A percentile compares a stretch with the other conserved stretches of the same genome.
phyloP scores from a whole-genome alignment of 2,888 invertebrate species.

The Diploptera punctata region DNA sequence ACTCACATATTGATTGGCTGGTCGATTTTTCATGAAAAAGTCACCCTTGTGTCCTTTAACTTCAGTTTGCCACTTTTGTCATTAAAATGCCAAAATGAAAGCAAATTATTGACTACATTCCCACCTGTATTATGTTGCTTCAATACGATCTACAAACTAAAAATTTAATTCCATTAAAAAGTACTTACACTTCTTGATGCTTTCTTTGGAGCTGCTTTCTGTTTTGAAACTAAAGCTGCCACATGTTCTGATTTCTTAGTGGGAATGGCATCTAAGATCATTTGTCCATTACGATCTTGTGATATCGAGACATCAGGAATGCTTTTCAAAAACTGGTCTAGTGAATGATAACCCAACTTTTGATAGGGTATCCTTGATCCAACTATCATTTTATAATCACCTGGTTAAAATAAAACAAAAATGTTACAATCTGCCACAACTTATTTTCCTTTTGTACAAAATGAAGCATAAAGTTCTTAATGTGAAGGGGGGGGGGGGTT shows the following conservation, averaged over 20 bases:
- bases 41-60: no score
- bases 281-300: constrained; percentile 60
- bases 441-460: not conserved
- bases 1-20: no score
- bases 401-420: constrained; percentile 49
- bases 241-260: constrained; percentile 67
- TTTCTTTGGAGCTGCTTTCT: constrained; percentile 49
- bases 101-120: not conserved
- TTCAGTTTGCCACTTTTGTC: no score
- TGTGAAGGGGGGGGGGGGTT: no score
- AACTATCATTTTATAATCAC: constrained; percentile 68
- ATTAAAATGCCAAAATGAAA: not conserved
- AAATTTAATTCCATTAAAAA: no score
- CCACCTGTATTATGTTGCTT: not conserved
- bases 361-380: constrained; percentile 68
- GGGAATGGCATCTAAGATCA: constrained; percentile 63
- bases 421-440: not conserved
- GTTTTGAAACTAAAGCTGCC: constrained; percentile 53
- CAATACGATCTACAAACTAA: no score
- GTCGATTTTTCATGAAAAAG: no score
- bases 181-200: constrained; percentile 35
- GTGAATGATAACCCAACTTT: constrained; percentile 63
- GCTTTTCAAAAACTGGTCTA: constrained; percentile 66
- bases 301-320: constrained; percentile 64
- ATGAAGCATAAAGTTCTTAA: no score